Percentiles rank a stretch among this genome's conserved stretches.
Evolutionary conservation across 2,888 invertebrate genomes (phyloP).

Genomic region (Crossocerus cetratus): DNA sequence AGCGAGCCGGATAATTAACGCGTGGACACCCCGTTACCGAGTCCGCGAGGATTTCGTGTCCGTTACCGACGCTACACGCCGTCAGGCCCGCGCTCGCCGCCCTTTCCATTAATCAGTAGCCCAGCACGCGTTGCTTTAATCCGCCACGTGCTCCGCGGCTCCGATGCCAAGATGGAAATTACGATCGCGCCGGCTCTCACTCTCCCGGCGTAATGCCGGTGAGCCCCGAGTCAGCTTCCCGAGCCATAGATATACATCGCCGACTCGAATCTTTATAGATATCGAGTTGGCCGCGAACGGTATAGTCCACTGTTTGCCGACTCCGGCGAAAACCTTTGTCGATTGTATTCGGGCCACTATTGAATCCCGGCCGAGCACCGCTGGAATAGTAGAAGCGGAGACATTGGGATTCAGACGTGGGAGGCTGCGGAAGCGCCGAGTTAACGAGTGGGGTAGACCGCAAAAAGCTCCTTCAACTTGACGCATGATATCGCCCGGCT

Average conservation of each 20-base stretch:
- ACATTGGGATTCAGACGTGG: too few relatives aligned
- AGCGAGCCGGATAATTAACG: slow-evolving; percentile 67
- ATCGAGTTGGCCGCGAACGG: too few relatives aligned
- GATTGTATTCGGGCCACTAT: too few relatives aligned
- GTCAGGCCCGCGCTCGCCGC: not conserved
- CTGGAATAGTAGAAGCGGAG: too few relatives aligned
- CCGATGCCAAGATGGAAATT: slow-evolving; percentile 17
- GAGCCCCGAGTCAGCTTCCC: not conserved
- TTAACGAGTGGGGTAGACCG: too few relatives aligned
- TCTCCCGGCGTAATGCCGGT: not conserved
- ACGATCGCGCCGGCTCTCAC: slow-evolving; percentile 3
- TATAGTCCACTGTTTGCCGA: too few relatives aligned
- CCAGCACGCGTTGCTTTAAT: slow-evolving; percentile 31
- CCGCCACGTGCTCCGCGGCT: slow-evolving; percentile 25
- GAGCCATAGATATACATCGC: too few relatives aligned
- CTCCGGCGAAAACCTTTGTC: too few relatives aligned
- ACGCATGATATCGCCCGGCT: slow-evolving; percentile 27
- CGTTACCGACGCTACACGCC: slow-evolving; percentile 39
- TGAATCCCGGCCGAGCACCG: too few relatives aligned
- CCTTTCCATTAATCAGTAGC: slow-evolving; percentile 18
- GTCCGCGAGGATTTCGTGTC: slow-evolving; percentile 52
- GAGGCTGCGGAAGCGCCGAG: too few relatives aligned
- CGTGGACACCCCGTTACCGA: slow-evolving; percentile 63
- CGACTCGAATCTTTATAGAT: too few relatives aligned
- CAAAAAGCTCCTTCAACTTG: too few relatives aligned